Base-by-base conservation (phyloP, 2,888 invertebrate species). In the Escarpia spicata region DNA sequence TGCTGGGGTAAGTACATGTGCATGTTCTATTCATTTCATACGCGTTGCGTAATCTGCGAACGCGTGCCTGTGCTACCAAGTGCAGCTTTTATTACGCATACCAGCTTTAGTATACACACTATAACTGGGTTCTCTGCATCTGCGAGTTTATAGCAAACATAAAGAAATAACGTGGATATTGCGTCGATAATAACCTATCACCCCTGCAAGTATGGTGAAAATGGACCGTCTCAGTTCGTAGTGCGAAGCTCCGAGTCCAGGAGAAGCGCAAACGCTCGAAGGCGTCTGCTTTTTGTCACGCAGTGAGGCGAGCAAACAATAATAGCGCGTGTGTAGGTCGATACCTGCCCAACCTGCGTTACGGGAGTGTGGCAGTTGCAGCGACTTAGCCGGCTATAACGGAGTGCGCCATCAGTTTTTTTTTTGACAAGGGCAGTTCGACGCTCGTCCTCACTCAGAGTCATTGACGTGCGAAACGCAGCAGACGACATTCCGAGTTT, bases 131-230 rank as follows among this genome's bases (percentile, higher is more conserved):
- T 26, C n/a, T 26, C 75, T 75, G 2, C 26, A 26, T 75, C 75
- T 75, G 75, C 75, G 75, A 26, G 15, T 75, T 75, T 75, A 26
- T 75, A 3, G 75, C 75, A 75, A 75, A 75, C 75, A 0, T 6
- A 75, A 75, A 26, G 75, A 75, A 75, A 75, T 26, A 75, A 75
- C 15, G n/a, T n/a, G 19, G 19, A 75, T n/a, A 75, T 75, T 75
- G n/a, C 75, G 75, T 75, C 75, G 75, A 75, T 75, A 75, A 75
- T 75, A 75, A 75, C 75, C 75, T 75, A 75, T 26, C 75, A 75
- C 75, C 75, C 75, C 75, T 75, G n/a, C 75, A 75, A 26, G 75
- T 75, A 26, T n/a, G 75, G 4, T n/a, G 75, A 2, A 26, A 75
- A 75, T 75, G 75, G 75, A 75, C 75, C 75, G 75, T 75, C 75